These are phyloP conservation scores for Crematogaster levior DNA, from an alignment of 2,888 invertebrate genomes.

Conservation along the genomic window DNA sequence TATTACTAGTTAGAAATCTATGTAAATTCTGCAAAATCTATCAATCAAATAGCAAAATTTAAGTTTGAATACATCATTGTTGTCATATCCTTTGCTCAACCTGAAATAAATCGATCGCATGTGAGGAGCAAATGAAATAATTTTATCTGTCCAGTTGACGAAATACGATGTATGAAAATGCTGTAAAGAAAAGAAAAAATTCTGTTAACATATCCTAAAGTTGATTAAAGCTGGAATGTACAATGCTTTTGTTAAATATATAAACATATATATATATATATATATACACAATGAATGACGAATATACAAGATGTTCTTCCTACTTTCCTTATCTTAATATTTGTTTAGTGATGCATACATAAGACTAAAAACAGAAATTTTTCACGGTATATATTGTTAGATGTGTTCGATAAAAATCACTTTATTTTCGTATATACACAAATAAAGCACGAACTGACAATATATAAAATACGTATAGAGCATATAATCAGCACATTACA, in stretches of 20 bases:
- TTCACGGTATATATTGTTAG: neutral
- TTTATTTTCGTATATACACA: slow-evolving; percentile 76
- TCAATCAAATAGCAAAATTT: neutral
- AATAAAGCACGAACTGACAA: slow-evolving; percentile 72
- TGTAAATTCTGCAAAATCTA: too few relatives aligned
- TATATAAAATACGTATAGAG: slow-evolving; percentile 66
- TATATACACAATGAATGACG: neutral
- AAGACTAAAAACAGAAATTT: slow-evolving; percentile 47
- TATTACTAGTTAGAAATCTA: slow-evolving; percentile 12
- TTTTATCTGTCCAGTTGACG: slow-evolving; percentile 48
- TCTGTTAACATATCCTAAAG: slow-evolving; percentile 75
- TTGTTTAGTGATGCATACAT: neutral
- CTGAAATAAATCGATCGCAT: slow-evolving; percentile 39
- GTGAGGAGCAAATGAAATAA: slow-evolving; percentile 41
- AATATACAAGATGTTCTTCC: slow-evolving; percentile 3
- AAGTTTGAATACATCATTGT: slow-evolving; percentile 62
- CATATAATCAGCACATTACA: slow-evolving; percentile 55
- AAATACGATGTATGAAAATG: slow-evolving; percentile 62
- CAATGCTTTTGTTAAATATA: slow-evolving; percentile 70
- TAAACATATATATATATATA: slow-evolving; percentile 9
- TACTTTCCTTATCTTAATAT: neutral
- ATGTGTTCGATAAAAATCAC: slow-evolving; percentile 53
- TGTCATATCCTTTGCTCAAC: slow-evolving; percentile 69
- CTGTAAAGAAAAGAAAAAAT: slow-evolving; percentile 62
- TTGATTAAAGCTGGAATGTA: slow-evolving; percentile 63